These are phyloP conservation scores for Dromaius novaehollandiae DNA, from an alignment of 2,113 vertebrate genomes.

Conservation along the genomic window DNA sequence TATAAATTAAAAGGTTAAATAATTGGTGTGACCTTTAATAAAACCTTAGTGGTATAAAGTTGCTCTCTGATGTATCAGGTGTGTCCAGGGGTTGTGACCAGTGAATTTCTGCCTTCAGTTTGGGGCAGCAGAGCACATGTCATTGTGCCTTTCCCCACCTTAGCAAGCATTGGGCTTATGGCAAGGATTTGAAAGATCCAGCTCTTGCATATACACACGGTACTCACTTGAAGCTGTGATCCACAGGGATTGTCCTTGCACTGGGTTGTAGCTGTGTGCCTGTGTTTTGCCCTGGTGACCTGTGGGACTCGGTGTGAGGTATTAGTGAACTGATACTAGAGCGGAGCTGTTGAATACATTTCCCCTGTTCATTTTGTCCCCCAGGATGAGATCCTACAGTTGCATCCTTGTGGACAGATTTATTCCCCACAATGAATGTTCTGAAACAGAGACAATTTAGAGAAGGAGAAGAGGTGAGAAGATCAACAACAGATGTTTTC, in stretches of 20 bases:
- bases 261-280: neutral
- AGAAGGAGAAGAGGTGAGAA: neutral
- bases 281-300: neutral
- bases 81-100: neutral
- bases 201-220: neutral
- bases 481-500: neutral
- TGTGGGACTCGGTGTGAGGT: neutral
- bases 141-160: neutral
- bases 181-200: neutral
- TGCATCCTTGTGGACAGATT: neutral
- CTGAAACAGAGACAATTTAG: neutral
- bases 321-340: neutral
- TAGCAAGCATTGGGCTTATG: neutral
- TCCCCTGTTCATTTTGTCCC: neutral
- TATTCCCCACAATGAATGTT: neutral
- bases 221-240: neutral
- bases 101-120: neutral
- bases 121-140: fast-evolving
- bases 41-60: neutral
- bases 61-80: neutral
- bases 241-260: neutral
- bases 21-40: neutral
- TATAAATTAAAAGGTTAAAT: constrained; percentile 6
- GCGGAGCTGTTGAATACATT: neutral
- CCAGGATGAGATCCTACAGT: neutral